Conservation (phyloP, 1,140 invertebrate genomes). For the Prorops nasuta region DNA sequence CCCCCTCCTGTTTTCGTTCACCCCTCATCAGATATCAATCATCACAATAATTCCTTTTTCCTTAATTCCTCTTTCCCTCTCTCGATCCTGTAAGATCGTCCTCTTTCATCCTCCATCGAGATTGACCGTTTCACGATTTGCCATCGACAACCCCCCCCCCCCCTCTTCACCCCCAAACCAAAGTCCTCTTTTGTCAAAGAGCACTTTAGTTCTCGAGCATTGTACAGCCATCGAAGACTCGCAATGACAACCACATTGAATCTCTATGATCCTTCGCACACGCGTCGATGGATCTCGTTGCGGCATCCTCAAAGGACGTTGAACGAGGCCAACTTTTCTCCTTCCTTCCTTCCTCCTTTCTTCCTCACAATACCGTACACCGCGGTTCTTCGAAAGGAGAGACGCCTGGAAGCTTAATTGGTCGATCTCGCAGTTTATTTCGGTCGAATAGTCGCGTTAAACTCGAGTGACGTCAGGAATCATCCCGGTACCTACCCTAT, state of each 20-base stretch:
- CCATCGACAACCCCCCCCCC: too few relatives aligned
- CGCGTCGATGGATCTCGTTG: slow-evolving; percentile 17
- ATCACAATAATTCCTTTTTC: not conserved
- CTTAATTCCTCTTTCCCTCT: not conserved
- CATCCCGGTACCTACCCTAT: not conserved
- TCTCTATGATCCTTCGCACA: slow-evolving; percentile 21
- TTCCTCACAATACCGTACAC: too few relatives aligned
- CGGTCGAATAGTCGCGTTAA: too few relatives aligned
- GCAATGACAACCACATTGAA: too few relatives aligned
- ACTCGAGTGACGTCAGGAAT: too few relatives aligned
- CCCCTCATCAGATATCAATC: not conserved
- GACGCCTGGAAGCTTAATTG: slow-evolving; percentile 38
- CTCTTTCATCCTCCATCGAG: too few relatives aligned
- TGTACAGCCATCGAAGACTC: slow-evolving; percentile 21
- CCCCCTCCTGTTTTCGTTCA: too few relatives aligned
- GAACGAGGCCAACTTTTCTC: slow-evolving; percentile 13
- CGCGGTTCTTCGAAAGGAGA: slow-evolving; percentile 18
- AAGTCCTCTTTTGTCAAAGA: too few relatives aligned
- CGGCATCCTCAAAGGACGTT: not conserved
- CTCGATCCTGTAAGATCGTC: too few relatives aligned
- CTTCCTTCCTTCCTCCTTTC: slow-evolving; percentile 11
- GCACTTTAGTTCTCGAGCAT: slow-evolving; percentile 15
- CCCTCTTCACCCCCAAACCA: too few relatives aligned
- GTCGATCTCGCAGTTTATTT: slow-evolving; percentile 41
- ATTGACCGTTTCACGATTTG: too few relatives aligned